Base-by-base conservation (phyloP, 2,113 vertebrate genomes). In the Ictalurus furcatus region DNA sequence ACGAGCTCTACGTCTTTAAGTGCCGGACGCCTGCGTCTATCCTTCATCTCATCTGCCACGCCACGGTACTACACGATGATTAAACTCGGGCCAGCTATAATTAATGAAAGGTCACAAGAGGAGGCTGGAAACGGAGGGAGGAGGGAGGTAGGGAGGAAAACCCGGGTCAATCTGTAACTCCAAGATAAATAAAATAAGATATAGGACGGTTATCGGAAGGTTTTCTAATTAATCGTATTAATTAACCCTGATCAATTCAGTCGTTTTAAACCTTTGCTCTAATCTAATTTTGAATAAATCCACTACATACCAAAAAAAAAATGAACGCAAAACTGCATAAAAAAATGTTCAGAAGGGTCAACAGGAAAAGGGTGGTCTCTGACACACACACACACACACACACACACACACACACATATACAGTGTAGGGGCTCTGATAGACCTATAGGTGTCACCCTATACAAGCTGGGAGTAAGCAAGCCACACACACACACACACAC, bases 371-470 rank as follows among this genome's bases (percentile, higher is more conserved):
- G 48, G 21, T 48, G 1, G 14, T 58, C 86, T 17, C 59, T 11
- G 54, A 28, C 88, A 28, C 73, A 69, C 84, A 59, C 88, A 56
- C 56, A 21, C 40, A 59, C 78, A 30, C 67, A 73, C 56, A 61
- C 25, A 84, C 58, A 63, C 28, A 84, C 85, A 87, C 59, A 78
- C 34, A 30, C n/a, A 65, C 9, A 65, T 16, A 71, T 6, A 85
- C 88, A 93, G 92, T 95, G 95, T 94, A 96, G 93, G 89, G 90
- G 89, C 95, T 87, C 90, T 92, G 91, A 92, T 90, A 90, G 90
- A 90, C 96, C 96, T 94, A 96, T 96, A 96, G 96, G 95, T 96
- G 96, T 96, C 96, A 96, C 94, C 95, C 96, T 96, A 94, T 94
- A 95, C 96, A 96, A 96, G 95, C 96, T 89, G 89, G 94, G 96